A percentile compares a stretch with the other conserved stretches of the same genome.
Evolutionary conservation across 2,113 vertebrate species (phyloP).

Genomic region (Rhodinocichla rosea): DNA sequence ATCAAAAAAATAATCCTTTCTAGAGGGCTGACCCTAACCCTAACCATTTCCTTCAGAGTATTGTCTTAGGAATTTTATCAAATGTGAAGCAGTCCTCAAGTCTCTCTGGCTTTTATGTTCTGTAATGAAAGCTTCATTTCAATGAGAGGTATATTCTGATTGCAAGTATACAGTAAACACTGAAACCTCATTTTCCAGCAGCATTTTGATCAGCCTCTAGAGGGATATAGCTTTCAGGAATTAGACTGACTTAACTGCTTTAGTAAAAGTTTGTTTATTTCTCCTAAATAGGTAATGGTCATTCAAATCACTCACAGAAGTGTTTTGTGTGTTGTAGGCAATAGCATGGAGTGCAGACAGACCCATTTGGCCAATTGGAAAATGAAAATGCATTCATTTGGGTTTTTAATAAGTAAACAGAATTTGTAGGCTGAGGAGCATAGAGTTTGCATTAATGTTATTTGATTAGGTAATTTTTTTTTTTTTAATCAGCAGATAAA

Average conservation of each 20-base stretch:
- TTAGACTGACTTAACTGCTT: not conserved
- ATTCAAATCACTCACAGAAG: not conserved
- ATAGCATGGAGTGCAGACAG: not conserved
- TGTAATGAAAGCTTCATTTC: not conserved
- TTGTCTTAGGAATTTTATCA: not conserved
- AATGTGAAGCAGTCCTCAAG: not conserved
- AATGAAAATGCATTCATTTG: not conserved
- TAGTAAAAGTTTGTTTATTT: not conserved
- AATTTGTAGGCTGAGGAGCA: not conserved
- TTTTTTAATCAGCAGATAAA: not conserved
- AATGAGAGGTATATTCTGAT: not conserved
- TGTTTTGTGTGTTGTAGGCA: not conserved
- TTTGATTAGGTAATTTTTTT: not conserved
- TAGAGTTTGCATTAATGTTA: not conserved
- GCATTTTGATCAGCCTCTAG: not conserved
- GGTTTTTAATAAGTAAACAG: not conserved
- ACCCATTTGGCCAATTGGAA: not conserved
- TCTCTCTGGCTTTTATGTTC: not conserved
- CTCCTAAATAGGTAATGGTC: not conserved
- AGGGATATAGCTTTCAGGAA: not conserved
- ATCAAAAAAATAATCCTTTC: not conserved
- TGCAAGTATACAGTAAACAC: not conserved
- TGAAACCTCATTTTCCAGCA: not conserved
- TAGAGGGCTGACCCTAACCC: not conserved
- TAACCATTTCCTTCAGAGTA: not conserved